A percentile compares a stretch with the other conserved stretches of the same genome.
These are phyloP conservation scores for Ramazzottius varieornatus DNA, from an alignment of 2,888 invertebrate species.

Conservation along the genomic window DNA sequence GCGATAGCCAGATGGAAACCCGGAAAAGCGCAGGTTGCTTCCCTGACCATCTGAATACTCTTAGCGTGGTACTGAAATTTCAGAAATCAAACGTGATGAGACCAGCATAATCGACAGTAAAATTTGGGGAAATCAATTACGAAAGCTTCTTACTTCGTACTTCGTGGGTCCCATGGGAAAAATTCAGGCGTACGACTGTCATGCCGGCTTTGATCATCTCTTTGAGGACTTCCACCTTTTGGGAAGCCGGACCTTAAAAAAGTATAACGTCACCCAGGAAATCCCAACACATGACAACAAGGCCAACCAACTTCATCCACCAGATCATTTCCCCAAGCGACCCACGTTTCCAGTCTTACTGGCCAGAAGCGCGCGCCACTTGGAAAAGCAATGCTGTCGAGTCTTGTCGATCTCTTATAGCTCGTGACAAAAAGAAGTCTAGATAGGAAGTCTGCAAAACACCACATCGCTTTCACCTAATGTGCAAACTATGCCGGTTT, in stretches of 20 bases:
- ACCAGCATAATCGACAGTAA: background rate
- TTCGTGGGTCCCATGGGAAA: conserved; percentile 11
- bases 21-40: conserved; percentile 13
- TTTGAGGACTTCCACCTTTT: conserved; percentile 22
- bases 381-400: too few relatives aligned
- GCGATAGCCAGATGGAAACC: conserved; percentile 7
- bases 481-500: background rate
- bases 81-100: background rate
- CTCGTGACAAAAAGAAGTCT: too few relatives aligned
- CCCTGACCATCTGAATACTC: conserved; percentile 21
- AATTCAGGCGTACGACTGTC: conserved; percentile 27
- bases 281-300: too few relatives aligned
- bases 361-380: too few relatives aligned
- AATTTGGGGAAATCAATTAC: background rate
- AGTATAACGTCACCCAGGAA: background rate
- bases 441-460: too few relatives aligned
- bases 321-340: too few relatives aligned
- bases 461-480: too few relatives aligned
- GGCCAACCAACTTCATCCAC: too few relatives aligned
- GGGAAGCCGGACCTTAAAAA: conserved; percentile 16
- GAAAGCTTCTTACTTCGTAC: background rate
- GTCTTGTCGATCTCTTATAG: too few relatives aligned
- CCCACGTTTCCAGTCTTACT: too few relatives aligned
- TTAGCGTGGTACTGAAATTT: conserved; percentile 18
- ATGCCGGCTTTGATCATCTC: conserved; percentile 28